Evolutionary conservation across 2,113 vertebrate genomes (phyloP), one percentile per base, ranked within the genome.

Genomic region (Calonectris borealis): DNA sequence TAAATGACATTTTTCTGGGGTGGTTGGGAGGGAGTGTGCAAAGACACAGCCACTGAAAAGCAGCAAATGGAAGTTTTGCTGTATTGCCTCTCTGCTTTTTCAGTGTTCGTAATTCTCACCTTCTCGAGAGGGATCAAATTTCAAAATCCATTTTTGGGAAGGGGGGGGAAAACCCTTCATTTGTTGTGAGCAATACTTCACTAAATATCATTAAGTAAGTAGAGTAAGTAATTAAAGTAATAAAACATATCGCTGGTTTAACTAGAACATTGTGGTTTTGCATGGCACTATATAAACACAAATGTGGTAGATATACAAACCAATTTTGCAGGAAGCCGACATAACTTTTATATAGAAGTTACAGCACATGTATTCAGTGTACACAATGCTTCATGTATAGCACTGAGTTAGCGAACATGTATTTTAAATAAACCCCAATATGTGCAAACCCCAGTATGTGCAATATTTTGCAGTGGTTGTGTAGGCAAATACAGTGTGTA

Each of bases 311-410:
- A 22, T 20, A 14, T 1, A 27, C 27, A 34, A 11, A 36, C 26
- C 26, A 11, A 1, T 46, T 26, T 16, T 44, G 49, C 55, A 73
- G 60, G 42, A 77, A 31, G 27, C 32, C 49, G 44, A 1, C 8
- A 0, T 17, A 11, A 19, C 27, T 52, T 58, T 2, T 15, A 3
- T 7, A 1, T 9, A 7, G 21, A 18, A 46, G 25, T n/a, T 46
- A 5, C 14, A 71, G 51, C 60, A 17, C n/a, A 5, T 3, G 19
- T 17, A 7, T 13, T 69, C 42, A 18, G 16, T 29, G 12, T 24
- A 8, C 20, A 2, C 31, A 52, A 1, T 8, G 32, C 57, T 49
- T n/a, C 20, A 20, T 27, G 31, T 16, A 6, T 6, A 51, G 65
- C 52, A 13, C 44, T 5, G 11, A 42, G 21, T 27, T 31, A 22